Percentiles rank a stretch among this genome's conserved stretches.
phyloP scores from a whole-genome alignment of 92 coral and sea anemone species.

The Epizoanthus stellaris region DNA sequence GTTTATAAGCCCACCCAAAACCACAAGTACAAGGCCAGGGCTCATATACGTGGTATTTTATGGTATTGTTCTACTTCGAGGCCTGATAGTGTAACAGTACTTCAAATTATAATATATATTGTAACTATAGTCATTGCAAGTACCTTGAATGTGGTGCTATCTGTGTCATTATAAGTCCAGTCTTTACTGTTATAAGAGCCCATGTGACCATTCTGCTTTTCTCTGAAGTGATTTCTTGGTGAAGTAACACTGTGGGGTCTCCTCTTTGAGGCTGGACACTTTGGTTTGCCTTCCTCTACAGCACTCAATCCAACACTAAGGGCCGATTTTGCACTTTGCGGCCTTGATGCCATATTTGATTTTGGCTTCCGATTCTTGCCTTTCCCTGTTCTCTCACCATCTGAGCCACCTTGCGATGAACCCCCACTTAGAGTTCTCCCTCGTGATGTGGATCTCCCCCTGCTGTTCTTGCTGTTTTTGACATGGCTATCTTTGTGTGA shows the following conservation, averaged over 20 bases:
- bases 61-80: too few relatives aligned
- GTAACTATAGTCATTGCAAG: too few relatives aligned
- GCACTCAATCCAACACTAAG: not conserved
- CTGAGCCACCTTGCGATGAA: not conserved
- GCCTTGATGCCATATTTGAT: not conserved
- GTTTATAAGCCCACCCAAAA: too few relatives aligned
- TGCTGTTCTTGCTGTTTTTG: not conserved
- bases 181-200: too few relatives aligned
- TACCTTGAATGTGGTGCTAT: not conserved
- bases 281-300: not conserved
- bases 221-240: too few relatives aligned
- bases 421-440: conserved; percentile 14
- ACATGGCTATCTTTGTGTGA: not conserved
- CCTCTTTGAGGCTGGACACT: not conserved
- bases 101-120: not conserved
- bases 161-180: not conserved
- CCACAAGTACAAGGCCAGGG: too few relatives aligned
- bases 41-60: too few relatives aligned
- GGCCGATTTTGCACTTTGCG: not conserved
- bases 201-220: too few relatives aligned
- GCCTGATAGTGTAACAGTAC: too few relatives aligned
- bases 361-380: conserved; percentile 5
- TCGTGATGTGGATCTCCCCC: conserved; percentile 5
- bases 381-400: conserved; percentile 8
- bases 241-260: conserved; percentile 10